These are phyloP conservation scores for Bolinopsis microptera DNA, from an alignment of 37 sponge, comb jelly and placozoan species.

Conservation along the genomic window DNA sequence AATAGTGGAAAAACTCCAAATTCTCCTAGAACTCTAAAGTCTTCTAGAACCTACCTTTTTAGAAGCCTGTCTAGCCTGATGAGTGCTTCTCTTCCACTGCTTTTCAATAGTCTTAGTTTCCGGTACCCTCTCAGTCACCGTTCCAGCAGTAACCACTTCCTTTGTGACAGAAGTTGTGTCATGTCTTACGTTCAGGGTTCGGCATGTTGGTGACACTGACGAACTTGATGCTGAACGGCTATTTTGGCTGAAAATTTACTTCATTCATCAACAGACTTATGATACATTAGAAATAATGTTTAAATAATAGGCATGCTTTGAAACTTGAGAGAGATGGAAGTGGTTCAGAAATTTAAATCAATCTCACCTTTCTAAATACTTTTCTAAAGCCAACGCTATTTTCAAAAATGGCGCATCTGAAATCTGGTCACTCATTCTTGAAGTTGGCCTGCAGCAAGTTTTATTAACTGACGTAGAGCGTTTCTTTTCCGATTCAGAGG, in stretches of 20 bases:
- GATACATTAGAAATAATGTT: no score
- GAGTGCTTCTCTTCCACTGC: not conserved
- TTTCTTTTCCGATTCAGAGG: not conserved
- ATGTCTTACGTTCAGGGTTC: not conserved
- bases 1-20: no score
- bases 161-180: not conserved
- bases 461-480: not conserved
- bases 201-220: not conserved
- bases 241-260: not conserved
- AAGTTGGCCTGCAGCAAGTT: not conserved
- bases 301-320: no score
- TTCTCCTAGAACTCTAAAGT: not conserved
- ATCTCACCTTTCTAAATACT: not conserved
- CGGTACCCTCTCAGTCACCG: not conserved
- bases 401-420: not conserved
- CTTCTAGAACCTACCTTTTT: no score
- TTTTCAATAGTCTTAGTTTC: not conserved
- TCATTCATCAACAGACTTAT: no score
- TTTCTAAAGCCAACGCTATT: not conserved
- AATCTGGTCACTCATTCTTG: not conserved
- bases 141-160: not conserved
- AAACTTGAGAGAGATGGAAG: no score
- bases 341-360: not conserved
- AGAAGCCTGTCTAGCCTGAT: not conserved
- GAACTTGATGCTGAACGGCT: not conserved